phyloP scores from a whole-genome alignment of 2,113 vertebrate genomes.

The Quiscalus mexicanus region DNA sequence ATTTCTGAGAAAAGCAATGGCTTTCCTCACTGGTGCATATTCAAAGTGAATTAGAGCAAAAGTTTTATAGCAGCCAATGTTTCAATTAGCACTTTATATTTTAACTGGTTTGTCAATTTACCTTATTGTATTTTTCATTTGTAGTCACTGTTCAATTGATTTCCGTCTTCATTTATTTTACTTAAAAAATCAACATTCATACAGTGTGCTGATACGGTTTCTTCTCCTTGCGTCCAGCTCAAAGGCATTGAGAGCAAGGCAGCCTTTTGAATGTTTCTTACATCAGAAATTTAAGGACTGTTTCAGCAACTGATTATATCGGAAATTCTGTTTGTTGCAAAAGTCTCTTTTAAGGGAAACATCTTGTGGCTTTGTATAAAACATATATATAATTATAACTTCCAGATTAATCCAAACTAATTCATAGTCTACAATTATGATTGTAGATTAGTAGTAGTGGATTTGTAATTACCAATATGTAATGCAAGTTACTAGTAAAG shows the following conservation, averaged over 20 bases:
- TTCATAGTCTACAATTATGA: neutral
- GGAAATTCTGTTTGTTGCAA: neutral
- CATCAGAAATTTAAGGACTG: neutral
- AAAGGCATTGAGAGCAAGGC: neutral
- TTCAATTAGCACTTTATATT: neutral
- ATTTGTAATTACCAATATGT: neutral
- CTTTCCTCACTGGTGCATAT: neutral
- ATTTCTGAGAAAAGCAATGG: neutral
- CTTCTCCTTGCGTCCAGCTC: neutral
- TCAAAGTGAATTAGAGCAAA: neutral
- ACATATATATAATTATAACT: neutral
- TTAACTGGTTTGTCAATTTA: slow-evolving; percentile 28
- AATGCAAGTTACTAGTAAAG: neutral
- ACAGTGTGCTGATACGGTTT: neutral
- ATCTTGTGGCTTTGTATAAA: neutral
- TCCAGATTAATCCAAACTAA: neutral
- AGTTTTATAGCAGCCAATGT: neutral
- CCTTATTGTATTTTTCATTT: neutral
- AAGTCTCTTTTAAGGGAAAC: neutral
- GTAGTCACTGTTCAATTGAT: neutral
- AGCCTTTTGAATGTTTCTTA: neutral
- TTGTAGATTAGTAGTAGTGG: neutral
- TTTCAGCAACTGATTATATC: neutral
- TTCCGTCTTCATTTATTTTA: neutral
- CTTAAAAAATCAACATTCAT: accelerated